Evolutionary conservation across 1,140 invertebrate genomes (phyloP).

Genomic region (Bombus consobrinus): DNA sequence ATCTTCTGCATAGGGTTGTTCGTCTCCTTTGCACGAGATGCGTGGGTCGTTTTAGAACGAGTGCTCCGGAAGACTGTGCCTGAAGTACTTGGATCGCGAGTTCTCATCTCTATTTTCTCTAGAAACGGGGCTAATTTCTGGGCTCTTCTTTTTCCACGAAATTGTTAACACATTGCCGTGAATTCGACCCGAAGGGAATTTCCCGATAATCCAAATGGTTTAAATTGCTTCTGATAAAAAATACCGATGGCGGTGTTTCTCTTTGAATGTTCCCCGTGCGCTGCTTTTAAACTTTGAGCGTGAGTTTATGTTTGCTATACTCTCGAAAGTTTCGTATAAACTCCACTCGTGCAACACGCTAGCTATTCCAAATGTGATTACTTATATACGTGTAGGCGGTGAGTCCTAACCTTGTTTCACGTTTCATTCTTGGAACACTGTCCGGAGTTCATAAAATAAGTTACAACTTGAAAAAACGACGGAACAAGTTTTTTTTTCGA

Average conservation of each 20-base stretch:
- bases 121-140: too few species aligned
- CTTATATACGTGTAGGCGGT: neutral
- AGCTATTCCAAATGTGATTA: neutral
- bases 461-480: neutral
- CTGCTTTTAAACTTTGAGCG: neutral
- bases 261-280: too few species aligned
- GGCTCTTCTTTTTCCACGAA: neutral
- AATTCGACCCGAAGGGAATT: neutral
- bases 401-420: neutral
- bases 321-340: neutral
- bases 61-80: too few species aligned
- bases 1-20: neutral
- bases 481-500: too few species aligned
- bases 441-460: neutral
- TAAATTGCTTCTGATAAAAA: conserved; percentile 6
- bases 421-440: neutral
- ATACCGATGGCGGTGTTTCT: neutral
- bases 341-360: neutral
- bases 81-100: too few species aligned
- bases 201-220: neutral
- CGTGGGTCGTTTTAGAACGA: too few species aligned
- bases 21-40: neutral
- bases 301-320: neutral
- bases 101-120: too few species aligned
- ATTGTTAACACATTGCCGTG: neutral